Conservation (phyloP, 2,797 vertebrate species). For the Micrastur ruficollis region DNA sequence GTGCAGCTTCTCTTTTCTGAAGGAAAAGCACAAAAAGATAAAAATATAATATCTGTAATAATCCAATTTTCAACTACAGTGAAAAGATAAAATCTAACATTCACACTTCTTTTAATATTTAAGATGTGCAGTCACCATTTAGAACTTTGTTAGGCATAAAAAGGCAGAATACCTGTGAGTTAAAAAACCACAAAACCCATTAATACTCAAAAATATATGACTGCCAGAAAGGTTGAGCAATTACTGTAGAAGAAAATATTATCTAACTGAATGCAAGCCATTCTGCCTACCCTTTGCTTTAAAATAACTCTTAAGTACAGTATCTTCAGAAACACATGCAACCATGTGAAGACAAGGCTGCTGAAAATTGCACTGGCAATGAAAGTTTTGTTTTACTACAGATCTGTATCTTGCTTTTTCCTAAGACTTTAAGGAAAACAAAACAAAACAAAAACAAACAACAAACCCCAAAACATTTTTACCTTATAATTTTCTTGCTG, state of each 20-base stretch:
- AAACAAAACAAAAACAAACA: background rate
- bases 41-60: background rate
- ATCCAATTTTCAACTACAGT: background rate
- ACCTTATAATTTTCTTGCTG: conserved; percentile 91
- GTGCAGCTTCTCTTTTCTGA: conserved; percentile 82
- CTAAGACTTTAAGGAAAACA: background rate
- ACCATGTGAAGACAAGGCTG: background rate
- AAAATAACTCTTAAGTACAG: background rate
- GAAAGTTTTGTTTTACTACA: background rate
- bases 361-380: background rate
- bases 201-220: background rate
- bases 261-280: background rate
- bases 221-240: background rate
- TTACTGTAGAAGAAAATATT: background rate
- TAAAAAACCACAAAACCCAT: background rate
- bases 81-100: background rate
- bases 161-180: background rate
- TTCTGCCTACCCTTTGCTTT: background rate
- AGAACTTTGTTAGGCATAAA: background rate
- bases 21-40: background rate
- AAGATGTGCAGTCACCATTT: background rate
- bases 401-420: background rate
- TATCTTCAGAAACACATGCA: background rate
- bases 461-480: background rate
- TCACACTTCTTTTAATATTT: background rate